Evolutionary conservation across 1,140 invertebrate species (phyloP), one percentile per base, ranked within the genome.

Genomic region (Xylocopa sonorina): DNA sequence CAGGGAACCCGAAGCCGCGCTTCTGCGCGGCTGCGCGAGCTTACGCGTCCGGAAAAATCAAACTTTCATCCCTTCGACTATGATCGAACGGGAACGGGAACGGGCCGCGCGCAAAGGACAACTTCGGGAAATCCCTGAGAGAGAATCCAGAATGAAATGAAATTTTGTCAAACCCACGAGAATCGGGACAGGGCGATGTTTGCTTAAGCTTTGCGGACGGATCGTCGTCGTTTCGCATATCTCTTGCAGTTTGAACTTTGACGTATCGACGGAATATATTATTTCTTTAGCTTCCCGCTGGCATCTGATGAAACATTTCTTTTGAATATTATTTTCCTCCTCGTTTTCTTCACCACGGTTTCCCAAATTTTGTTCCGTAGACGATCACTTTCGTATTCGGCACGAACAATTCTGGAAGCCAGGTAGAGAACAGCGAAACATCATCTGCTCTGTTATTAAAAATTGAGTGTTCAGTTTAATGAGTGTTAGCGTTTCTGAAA

Each of bases 81-180:
- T 6, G 34, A 71, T 55, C 67, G 67, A 55, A 18, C 67, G 34
- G n/a, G n/a, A n/a, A n/a, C n/a, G n/a, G n/a, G n/a, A 55, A 18
- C n/a, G n/a, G n/a, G 29, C n/a, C 7, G 3, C 10, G n/a, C 18
- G 7, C 14, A 27, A 24, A 60, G 29, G 7, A 3, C 41, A 9
- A 62, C 34, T 62, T 34, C 3, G 43, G 16, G 10, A 48, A 55
- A 73, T 62, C 16, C 21, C 14, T 21, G 9, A 62, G 38, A 58
- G 38, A 21, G 24, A 57, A 69, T 69, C 21, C n/a, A n/a, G 9
- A 53, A 55, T 55, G 24, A 27, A 41, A 29, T 27, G 21, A 32
- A 71, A 71, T 46, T 57, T 57, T 43, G 32, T 9, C 1, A 16
- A 34, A 14, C 21, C 14, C 4, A n/a, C 0, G 7, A 3, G 21